Evolutionary conservation across 2,113 vertebrate genomes (phyloP), one percentile per base, ranked within the genome.

Genomic region (Felis chaus): DNA sequence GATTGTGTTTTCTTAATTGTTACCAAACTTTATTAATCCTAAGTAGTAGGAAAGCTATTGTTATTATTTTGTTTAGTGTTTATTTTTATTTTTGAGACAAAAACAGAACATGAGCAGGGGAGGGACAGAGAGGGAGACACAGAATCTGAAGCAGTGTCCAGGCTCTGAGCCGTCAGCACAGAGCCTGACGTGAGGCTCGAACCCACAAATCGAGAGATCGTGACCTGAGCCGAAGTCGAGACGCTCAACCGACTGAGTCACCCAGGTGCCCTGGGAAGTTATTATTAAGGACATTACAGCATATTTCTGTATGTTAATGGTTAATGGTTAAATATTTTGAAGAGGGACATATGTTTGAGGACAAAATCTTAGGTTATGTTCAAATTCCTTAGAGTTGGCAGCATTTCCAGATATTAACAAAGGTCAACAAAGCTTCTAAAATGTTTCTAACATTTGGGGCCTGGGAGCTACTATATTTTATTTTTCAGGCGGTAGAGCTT

Each of bases 321-420:
- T 45, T 78, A 45, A 55, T 7, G 55, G n/a, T 82, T 89, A 89
- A 65, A 55, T 95, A 50, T 92, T 79, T 78, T 86, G 48, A 87
- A 69, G 29, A 87, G 10, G 4, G 14, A 93, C 33, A 29, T 69
- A 57, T 0, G 1, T 57, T 80, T 57, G 39, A 83, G 81, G 57
- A 39, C 31, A 76, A 76, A 83, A 89, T 73, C 16, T 65, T 89
- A 48, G 84, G 29, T 66, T 65, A n/a, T 66, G 31, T 66, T 93
- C 68, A 66, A 66, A 57, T 66, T 82, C 55, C 16, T 74, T 45
- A 57, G 68, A 50, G 48, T 78, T 7, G 1, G 73, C 16, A 88
- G 21, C 33, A 53, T 84, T 93, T 93, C 50, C 31, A 93, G 91
- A 41, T 93, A 84, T 41, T 89, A 95, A 79, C 69, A 89, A n/a